Evolutionary conservation across 2,797 vertebrate genomes (phyloP), one percentile per base, ranked within the genome.

Genomic region (Pipistrellus pipistrellus): DNA sequence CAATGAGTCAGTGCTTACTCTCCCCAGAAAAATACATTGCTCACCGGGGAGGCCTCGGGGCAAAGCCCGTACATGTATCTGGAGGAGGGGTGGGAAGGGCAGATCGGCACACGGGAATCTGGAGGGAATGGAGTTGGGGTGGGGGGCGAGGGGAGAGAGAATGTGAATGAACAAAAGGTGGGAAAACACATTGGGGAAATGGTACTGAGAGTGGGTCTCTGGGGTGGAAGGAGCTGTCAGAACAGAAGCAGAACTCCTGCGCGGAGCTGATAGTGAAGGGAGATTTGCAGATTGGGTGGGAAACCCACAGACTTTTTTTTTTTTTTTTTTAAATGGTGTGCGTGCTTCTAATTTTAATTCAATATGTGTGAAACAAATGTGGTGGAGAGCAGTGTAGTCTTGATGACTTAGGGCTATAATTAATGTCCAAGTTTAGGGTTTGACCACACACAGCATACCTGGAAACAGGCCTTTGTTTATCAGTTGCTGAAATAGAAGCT

Each of bases 381-480:
- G 94, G 97, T 72, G 92, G 84, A 57, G 78, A 90, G 75, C 32
- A 41, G 80, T 53, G 57, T 46, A 57, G 66, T 90, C 86, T 96
- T 68, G 73, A 96, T 88, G 77, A 93, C 51, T 91, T 59, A 96
- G 57, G 94, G 69, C 59, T 96, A 93, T 97, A 96, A 94, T 97
- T 97, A 97, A 71, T 48, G 96, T 96, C 94, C 62, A 59, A 92
- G 85, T 97, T 97, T 96, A 97, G 95, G 76, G 44, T 35, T 76
- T 9, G 82, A 64, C 89, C 85, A 95, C 93, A 96, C 76, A 94
- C 88, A 96, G 93, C 93, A n/a, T 96, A 97, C 97, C 97, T 97
- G 96, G 97, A 97, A 97, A 93, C 66, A 21, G 38, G 41, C 85
- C 95, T 95, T 91, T 95, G 93, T 96, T 97, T 96, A 78, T 91